Evolutionary conservation across 2,888 invertebrate genomes (phyloP), one percentile per base, ranked within the genome.

Genomic region (Isotomurus palustris): DNA sequence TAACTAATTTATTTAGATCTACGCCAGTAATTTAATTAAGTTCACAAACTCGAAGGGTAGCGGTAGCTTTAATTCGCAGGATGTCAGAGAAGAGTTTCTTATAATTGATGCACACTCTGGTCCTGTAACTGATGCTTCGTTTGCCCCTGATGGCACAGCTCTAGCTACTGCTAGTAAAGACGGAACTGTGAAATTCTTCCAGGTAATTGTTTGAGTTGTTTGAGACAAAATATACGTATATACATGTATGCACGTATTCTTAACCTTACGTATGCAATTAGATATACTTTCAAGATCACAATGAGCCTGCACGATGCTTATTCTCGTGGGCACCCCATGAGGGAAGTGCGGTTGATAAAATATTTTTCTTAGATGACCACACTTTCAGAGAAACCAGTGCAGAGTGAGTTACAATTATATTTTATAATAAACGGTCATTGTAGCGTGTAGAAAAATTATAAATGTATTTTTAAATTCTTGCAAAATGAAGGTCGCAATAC

Each of bases 281-380:
- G 24, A 24, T 21, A 4, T 43, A 43, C 10, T 5, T 24, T 43
- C 14, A 10, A 32, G 8, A 32, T 32, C 32, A 32, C 32, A 8
- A 43, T 22, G 6, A 6, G 22, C 58, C 84, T 68, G 88, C 87
- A 3, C 82, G 89, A 66, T 92, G 91, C 76, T 79, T 95, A 62
- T 92, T 95, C 78, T 84, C 90, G 73, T 94, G 96, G 95, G 83
- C 84, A 73, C 95, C 96, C 1, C 95, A 96, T 74, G 86, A 83
- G 41, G 92, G 92, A 4, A 84, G 86, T 72, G 86, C 92, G 0
- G 82, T 96, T 57, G 88, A 88, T 32, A 88, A 86, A 24, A 81
- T 96, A n/a, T 88, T 91, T 77, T 96, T 96, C 77, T 81, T 96
- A 4, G 96, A 96, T 76, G 91, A 95, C 76, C 86, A 91, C 73